A percentile compares a stretch with the other conserved stretches of the same genome.
phyloP scores from a whole-genome alignment of 2,113 vertebrate genomes.

The Cottus gobio region DNA sequence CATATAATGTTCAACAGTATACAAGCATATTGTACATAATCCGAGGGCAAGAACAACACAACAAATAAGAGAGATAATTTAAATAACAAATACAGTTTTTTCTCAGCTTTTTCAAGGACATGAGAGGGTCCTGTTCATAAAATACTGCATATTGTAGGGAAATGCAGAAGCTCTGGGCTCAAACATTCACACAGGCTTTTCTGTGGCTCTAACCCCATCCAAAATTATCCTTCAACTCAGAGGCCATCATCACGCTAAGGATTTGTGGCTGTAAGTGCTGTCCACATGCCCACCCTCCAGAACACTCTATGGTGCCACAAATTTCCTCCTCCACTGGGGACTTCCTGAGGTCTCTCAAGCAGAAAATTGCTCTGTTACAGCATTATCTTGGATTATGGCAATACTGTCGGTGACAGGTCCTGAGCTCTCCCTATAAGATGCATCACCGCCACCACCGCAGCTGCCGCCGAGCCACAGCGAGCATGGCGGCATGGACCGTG shows the following conservation, averaged over 20 bases:
- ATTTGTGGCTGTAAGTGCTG: constrained; percentile 81
- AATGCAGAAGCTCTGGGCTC: constrained; percentile 36
- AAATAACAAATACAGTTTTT: neutral
- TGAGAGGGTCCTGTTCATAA: constrained; percentile 26
- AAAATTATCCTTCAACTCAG: constrained; percentile 81
- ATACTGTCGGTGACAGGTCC: constrained; percentile 82
- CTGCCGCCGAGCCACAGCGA: constrained; percentile 65
- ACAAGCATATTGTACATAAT: neutral
- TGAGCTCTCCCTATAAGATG: constrained; percentile 79
- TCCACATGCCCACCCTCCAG: constrained; percentile 82
- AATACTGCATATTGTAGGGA: constrained; percentile 8
- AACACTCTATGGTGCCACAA: constrained; percentile 83
- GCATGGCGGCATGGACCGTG: constrained; percentile 63
- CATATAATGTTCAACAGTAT: neutral
- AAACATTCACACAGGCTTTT: constrained; percentile 68
- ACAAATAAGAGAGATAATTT: neutral
- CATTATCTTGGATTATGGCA: constrained; percentile 87
- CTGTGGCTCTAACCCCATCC: constrained; percentile 71
- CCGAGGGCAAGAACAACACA: neutral
- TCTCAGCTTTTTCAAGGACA: constrained; percentile 17
- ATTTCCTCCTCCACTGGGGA: constrained; percentile 83
- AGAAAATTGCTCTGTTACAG: constrained; percentile 87
- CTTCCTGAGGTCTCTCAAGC: constrained; percentile 84
- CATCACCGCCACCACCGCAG: constrained; percentile 71
- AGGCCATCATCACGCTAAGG: constrained; percentile 78